These are phyloP conservation scores for Megaustenia siamemsis DNA, from an alignment of 2,888 invertebrate genomes.

Conservation along the genomic window DNA sequence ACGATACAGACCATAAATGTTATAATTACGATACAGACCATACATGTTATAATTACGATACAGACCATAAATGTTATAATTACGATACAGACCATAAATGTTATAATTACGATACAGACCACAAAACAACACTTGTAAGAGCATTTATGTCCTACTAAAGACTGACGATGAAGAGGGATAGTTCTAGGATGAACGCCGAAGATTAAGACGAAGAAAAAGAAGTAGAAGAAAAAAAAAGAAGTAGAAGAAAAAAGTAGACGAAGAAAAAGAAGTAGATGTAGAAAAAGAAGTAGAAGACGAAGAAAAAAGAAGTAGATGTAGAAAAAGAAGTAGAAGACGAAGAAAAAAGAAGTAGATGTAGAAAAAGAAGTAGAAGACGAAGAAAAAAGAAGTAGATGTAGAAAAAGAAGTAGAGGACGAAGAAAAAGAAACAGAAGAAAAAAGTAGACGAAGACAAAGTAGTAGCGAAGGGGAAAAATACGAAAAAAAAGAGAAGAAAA, in stretches of 20 bases:
- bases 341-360: neutral
- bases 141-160: too few species aligned
- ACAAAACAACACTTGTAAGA: too few species aligned
- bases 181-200: neutral
- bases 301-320: neutral
- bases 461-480: neutral
- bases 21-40: too few species aligned
- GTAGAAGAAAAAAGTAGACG: neutral
- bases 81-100: too few species aligned
- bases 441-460: neutral
- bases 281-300: neutral
- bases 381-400: neutral
- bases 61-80: too few species aligned
- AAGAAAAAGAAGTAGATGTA: neutral
- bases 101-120: too few species aligned
- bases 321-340: neutral
- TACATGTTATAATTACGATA: too few species aligned
- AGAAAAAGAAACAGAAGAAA: neutral
- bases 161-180: neutral
- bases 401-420: neutral
- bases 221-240: constrained; percentile 1
- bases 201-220: neutral
- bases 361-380: neutral
- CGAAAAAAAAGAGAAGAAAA: neutral
- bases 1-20: too few species aligned